phyloP scores from a whole-genome alignment of 2,888 invertebrate genomes.

The Cantharis lateralis region DNA sequence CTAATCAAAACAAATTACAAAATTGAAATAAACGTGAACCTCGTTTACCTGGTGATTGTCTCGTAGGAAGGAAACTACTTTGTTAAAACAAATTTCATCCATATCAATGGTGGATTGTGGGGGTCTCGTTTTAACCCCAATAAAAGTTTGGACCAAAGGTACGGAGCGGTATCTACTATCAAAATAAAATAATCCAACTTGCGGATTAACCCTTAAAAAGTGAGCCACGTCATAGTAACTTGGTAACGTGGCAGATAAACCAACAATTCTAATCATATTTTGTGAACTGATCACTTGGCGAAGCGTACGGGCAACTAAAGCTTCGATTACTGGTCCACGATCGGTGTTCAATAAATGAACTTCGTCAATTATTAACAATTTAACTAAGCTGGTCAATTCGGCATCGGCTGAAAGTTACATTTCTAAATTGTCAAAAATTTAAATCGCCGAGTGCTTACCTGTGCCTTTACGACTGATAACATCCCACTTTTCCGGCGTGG shows the following conservation, averaged over 20 bases:
- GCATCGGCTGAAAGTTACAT: conserved; percentile 70
- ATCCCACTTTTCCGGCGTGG: conserved; percentile 99
- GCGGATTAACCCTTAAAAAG: conserved; percentile 92
- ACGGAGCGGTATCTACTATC: conserved; percentile 94
- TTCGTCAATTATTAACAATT: conserved; percentile 94
- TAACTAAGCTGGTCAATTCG: conserved; percentile 86
- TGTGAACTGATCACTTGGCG: conserved; percentile 90
- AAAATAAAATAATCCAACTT: conserved; percentile 91
- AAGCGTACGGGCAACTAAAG: conserved; percentile 92
- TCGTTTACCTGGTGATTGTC: conserved; percentile 80
- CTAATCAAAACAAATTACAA: conserved; percentile 31
- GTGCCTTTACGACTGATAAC: conserved; percentile 95
- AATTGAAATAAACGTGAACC: not conserved
- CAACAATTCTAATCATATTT: conserved; percentile 95
- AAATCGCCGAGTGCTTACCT: conserved; percentile 54
- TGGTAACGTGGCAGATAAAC: conserved; percentile 94
- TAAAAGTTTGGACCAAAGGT: conserved; percentile 88
- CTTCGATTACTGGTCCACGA: conserved; percentile 96
- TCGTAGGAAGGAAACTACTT: conserved; percentile 80
- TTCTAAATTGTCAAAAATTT: conserved; percentile 7
- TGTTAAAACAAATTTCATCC: conserved; percentile 93
- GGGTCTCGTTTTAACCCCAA: conserved; percentile 55
- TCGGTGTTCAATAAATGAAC: conserved; percentile 97
- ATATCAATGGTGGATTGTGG: conserved; percentile 68
- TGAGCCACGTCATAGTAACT: conserved; percentile 96